phyloP scores from a whole-genome alignment of 2,888 invertebrate genomes.

The Heliconius hortense region DNA sequence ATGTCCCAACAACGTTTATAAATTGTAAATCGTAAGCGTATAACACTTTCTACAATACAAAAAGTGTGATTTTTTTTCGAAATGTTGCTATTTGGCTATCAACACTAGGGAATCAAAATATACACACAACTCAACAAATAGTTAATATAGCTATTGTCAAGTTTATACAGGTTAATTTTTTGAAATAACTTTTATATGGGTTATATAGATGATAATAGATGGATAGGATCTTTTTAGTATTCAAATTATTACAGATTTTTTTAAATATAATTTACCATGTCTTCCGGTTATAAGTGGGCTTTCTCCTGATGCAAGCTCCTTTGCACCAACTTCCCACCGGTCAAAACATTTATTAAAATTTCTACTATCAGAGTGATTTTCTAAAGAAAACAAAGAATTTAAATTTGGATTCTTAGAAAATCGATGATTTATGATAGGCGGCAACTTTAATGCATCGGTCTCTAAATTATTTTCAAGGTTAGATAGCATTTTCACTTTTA shows the following conservation, averaged over 20 bases:
- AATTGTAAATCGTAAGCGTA: neutral
- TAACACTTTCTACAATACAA: too few species aligned
- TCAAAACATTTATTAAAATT: conserved; percentile 47
- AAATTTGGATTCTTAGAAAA: conserved; percentile 57
- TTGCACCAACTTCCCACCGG: conserved; percentile 57
- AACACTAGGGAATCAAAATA: too few species aligned
- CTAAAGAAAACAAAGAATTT: conserved; percentile 58
- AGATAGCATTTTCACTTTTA: conserved; percentile 57
- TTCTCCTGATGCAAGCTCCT: conserved; percentile 66
- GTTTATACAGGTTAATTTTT: too few species aligned
- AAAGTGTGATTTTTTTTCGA: too few species aligned
- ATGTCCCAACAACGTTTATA: neutral
- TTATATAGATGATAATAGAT: too few species aligned
- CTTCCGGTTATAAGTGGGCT: conserved; percentile 54
- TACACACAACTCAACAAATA: too few species aligned
- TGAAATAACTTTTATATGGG: too few species aligned
- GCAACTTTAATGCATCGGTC: conserved; percentile 58
- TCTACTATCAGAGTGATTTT: conserved; percentile 48
- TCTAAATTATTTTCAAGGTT: conserved; percentile 40
- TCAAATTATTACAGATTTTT: too few species aligned
- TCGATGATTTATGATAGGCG: conserved; percentile 58
- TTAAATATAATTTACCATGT: conserved; percentile 51
- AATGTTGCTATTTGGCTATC: too few species aligned
- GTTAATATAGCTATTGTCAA: too few species aligned
- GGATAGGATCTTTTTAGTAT: too few species aligned